A percentile compares a stretch with the other conserved stretches of the same genome.
These are phyloP conservation scores for Pseudochirops cupreus DNA, from an alignment of 2,797 vertebrate species.

Conservation along the genomic window DNA sequence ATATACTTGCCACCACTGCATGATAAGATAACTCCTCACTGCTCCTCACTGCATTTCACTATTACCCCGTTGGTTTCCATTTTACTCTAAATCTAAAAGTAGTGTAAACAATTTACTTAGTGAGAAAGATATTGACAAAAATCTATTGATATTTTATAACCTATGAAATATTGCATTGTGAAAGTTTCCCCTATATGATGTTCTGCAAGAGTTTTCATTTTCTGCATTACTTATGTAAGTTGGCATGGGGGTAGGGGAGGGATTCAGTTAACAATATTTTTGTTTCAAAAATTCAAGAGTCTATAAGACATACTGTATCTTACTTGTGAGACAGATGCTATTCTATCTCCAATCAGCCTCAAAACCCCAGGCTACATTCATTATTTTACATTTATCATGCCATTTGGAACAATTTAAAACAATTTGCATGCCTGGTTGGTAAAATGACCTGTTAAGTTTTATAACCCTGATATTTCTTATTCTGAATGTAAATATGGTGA, in stretches of 20 bases:
- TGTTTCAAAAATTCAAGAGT: background rate
- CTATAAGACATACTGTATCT: background rate
- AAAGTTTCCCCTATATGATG: background rate
- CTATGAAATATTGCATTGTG: background rate
- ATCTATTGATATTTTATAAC: background rate
- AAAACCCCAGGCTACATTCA: background rate
- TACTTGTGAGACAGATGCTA: background rate
- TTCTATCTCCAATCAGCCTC: background rate
- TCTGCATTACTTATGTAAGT: background rate
- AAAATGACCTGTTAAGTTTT: background rate
- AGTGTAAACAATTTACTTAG: background rate
- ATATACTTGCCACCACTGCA: background rate
- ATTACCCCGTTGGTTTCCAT: background rate
- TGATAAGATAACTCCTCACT: background rate
- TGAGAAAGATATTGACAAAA: background rate
- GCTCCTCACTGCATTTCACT: background rate
- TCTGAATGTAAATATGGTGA: background rate
- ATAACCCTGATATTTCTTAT: background rate
- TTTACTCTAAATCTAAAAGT: background rate
- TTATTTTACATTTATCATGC: background rate
- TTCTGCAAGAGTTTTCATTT: background rate
- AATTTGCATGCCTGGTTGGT: background rate
- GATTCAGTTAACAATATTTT: background rate
- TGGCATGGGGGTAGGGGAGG: background rate
- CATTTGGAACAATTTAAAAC: background rate